A percentile compares a stretch with the other conserved stretches of the same genome.
Evolutionary conservation across 1,140 invertebrate species (phyloP).

Genomic region (Teleopsis dalmanni): DNA sequence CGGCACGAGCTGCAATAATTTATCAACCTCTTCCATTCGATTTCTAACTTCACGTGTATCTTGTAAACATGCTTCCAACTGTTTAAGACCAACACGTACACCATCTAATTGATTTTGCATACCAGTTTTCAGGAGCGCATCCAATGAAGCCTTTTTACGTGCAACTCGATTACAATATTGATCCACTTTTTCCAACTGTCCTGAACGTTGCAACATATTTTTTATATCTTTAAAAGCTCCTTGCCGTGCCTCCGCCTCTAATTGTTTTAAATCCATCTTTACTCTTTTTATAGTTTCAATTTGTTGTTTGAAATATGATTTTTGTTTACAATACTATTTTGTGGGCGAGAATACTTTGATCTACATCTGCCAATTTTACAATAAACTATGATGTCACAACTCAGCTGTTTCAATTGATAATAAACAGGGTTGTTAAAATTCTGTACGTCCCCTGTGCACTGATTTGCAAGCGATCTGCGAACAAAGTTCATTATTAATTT

Average conservation of each 20-base stretch:
- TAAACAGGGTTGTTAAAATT: too few species aligned
- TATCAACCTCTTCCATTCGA: constrained; percentile 63
- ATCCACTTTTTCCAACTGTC: constrained; percentile 86
- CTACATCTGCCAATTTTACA: too few species aligned
- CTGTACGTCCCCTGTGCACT: too few species aligned
- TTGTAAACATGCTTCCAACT: constrained; percentile 73
- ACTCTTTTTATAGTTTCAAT: background rate
- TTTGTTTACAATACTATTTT: too few species aligned
- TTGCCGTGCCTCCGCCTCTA: constrained; percentile 76
- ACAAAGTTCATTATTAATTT: too few species aligned
- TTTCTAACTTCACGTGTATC: constrained; percentile 73
- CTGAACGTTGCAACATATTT: constrained; percentile 88
- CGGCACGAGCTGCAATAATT: constrained; percentile 57
- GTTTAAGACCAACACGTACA: constrained; percentile 85
- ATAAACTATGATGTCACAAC: too few species aligned
- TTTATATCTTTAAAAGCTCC: constrained; percentile 85
- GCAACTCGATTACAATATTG: constrained; percentile 52
- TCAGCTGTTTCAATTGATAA: too few species aligned
- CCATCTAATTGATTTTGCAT: constrained; percentile 97
- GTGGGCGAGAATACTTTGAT: too few species aligned
- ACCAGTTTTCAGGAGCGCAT: constrained; percentile 95
- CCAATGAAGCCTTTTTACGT: constrained; percentile 86
- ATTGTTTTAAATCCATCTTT: constrained; percentile 65
- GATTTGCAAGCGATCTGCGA: too few species aligned
- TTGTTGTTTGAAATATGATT: too few species aligned